Evolutionary conservation across 2,797 vertebrate species (phyloP).

Genomic region (Moxostoma hubbsi): DNA sequence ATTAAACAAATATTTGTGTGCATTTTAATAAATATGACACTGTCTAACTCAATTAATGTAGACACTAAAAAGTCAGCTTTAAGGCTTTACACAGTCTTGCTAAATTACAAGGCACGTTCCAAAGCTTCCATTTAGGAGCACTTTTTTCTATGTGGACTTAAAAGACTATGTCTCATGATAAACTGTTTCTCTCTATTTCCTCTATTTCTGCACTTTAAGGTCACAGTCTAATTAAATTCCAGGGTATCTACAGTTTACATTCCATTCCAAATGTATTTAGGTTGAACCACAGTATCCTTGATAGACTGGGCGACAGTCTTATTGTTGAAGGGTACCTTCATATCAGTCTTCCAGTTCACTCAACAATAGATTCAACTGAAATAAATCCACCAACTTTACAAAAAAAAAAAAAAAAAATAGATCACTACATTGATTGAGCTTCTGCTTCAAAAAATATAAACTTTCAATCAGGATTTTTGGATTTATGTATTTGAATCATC

Average conservation of each 20-base stretch:
- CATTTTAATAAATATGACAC: background rate
- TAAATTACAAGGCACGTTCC: too few relatives aligned
- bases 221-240: constrained; percentile 61
- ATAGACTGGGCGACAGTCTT: background rate
- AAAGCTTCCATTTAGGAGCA: constrained; percentile 2
- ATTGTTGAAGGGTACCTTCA: background rate
- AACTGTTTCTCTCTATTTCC: constrained; percentile 17
- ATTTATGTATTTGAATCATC: constrained; percentile 23
- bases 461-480: background rate
- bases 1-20: background rate
- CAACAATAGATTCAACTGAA: constrained; percentile 7
- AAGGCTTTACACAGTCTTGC: too few relatives aligned
- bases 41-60: background rate
- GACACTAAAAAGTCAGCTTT: background rate
- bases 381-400: background rate
- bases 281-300: constrained; percentile 42
- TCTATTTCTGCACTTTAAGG: constrained; percentile 43
- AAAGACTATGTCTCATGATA: constrained; percentile 1
- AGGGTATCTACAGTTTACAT: constrained; percentile 15
- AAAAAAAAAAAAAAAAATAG: background rate
- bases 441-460: background rate
- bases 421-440: background rate
- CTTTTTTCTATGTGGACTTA: background rate
- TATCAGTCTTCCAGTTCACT: background rate
- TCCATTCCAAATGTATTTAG: constrained; percentile 51